phyloP scores from a whole-genome alignment of 2,797 vertebrate genomes.

The Dermochelys coriacea region DNA sequence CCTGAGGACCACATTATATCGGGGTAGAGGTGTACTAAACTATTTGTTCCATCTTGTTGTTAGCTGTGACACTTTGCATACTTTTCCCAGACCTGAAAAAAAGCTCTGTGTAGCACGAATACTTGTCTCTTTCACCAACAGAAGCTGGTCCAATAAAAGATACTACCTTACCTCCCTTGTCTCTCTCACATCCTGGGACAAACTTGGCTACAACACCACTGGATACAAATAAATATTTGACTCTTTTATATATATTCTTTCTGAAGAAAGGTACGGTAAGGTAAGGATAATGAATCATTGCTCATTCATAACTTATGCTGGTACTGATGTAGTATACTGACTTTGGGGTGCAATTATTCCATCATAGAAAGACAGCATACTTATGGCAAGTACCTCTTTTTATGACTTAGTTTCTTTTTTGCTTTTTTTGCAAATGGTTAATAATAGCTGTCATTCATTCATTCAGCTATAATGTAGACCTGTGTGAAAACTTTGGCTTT shows the following conservation, averaged over 20 bases:
- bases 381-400: background rate
- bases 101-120: background rate
- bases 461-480: background rate
- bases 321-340: background rate
- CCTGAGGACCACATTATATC: too few species aligned
- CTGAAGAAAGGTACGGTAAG: background rate
- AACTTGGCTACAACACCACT: background rate
- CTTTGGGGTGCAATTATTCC: background rate
- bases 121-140: background rate
- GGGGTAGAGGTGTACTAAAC: too few species aligned
- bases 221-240: too few species aligned
- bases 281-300: background rate
- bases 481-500: background rate
- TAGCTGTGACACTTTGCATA: background rate
- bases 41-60: background rate
- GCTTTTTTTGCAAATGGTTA: background rate
- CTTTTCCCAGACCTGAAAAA: background rate
- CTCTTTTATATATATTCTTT: background rate
- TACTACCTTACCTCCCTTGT: background rate
- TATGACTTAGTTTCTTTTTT: background rate
- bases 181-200: background rate
- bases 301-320: background rate
- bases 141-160: background rate
- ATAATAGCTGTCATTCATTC: background rate
- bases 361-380: background rate